Base-by-base conservation (phyloP, 2,797 vertebrate species). In the Eulemur albifrons region DNA sequence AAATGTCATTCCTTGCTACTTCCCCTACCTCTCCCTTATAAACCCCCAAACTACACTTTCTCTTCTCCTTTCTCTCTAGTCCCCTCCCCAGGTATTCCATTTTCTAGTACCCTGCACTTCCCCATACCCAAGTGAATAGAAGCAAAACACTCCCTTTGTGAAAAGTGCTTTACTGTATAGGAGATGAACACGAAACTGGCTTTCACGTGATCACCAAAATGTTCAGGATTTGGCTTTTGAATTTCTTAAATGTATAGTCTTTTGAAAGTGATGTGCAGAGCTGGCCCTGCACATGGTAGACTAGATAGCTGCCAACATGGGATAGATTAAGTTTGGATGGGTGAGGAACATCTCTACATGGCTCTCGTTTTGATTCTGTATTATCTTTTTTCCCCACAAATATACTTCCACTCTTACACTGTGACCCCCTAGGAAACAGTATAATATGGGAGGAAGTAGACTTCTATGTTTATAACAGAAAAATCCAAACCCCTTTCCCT, bases 261-360 rank as follows among this genome's bases (percentile, higher is more conserved):
- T 77, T 65, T 52, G 11, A 70, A 69, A 88, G 63, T 27, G n/a
- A 38, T 7, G 1, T 25, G 12, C 48, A 40, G 72, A 69, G 81
- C 54, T 11, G 48, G 67, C 61, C 40, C 4, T 6, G 2, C 13
- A 0, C 3, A 1, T 21, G 76, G 48, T 2, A 13, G 48, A 25
- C 13, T 2, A 52, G 84, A 18, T 2, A 5, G 38, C 45, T 23
- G 40, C n/a, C 32, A 7, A 0, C 4, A 0, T 13, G 40, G 81
- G 32, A 14, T 14, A 20, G 38, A 0, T 17, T 17, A 25, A 12
- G 17, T 27, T 6, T 18, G 10, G 38, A 32, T 5, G 12, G 61
- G 21, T 23, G 11, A 67, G 73, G 43, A n/a, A 2, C 52, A 4
- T 30, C 45, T 30, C 30, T 40, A 14, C 4, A 0, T 1, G 35